Percentiles rank a stretch among this genome's conserved stretches.
phyloP scores from a whole-genome alignment of 2,888 invertebrate genomes.

The Sclerodermus sp. region DNA sequence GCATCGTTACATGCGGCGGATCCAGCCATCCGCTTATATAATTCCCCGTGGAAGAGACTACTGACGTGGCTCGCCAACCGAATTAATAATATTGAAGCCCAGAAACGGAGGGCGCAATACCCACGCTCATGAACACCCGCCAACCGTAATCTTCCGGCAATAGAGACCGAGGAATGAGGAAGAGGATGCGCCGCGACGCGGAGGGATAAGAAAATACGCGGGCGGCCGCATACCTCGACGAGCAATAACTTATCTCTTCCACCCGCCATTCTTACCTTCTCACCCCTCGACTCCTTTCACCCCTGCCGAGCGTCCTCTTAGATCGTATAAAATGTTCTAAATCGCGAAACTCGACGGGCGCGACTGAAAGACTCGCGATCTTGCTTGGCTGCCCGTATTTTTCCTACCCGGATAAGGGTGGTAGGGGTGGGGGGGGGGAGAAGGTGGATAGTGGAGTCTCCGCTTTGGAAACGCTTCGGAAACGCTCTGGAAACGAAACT shows the following conservation, averaged over 20 bases:
- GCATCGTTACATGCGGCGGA: too few relatives aligned
- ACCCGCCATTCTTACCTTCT: constrained; percentile 18
- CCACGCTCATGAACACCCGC: too few relatives aligned
- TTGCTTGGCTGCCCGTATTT: not conserved
- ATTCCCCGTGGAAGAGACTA: too few relatives aligned
- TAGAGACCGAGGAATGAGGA: not conserved
- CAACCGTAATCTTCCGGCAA: not conserved
- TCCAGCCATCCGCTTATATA: too few relatives aligned
- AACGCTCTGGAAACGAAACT: too few relatives aligned
- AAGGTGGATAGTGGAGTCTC: too few relatives aligned
- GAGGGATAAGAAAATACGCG: constrained; percentile 15
- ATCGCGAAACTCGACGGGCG: constrained; percentile 13
- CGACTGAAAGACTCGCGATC: constrained; percentile 3
- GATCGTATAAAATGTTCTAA: constrained; percentile 19
- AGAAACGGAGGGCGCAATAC: not conserved
- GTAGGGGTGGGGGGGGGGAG: too few relatives aligned
- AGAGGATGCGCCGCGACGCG: constrained; percentile 1
- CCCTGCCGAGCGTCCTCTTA: not conserved
- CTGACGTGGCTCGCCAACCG: too few relatives aligned
- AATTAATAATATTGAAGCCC: not conserved
- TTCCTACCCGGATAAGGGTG: too few relatives aligned
- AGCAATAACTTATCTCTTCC: constrained; percentile 25
- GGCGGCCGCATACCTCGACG: constrained; percentile 22
- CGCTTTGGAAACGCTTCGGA: too few relatives aligned
- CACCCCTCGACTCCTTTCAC: constrained; percentile 1